These are phyloP conservation scores for Ahaetulla prasina DNA, from an alignment of 2,113 vertebrate genomes.

Conservation along the genomic window DNA sequence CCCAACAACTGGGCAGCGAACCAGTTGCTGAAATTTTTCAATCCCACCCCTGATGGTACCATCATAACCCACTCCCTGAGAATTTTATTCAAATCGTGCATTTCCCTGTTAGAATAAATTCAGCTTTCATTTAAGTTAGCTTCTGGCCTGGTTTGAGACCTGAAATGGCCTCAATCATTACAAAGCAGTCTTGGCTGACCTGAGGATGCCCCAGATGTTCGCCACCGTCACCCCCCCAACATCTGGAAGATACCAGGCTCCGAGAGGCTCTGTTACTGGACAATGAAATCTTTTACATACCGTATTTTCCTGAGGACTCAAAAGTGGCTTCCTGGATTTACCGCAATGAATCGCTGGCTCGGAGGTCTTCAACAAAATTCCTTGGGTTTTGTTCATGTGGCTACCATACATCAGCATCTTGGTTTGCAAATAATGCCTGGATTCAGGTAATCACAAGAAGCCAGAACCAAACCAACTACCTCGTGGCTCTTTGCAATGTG, in stretches of 20 bases:
- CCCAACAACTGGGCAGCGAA: too few relatives aligned
- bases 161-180: background rate
- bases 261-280: background rate
- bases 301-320: background rate
- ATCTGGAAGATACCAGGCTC: background rate
- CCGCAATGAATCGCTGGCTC: background rate
- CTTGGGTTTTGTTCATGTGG: background rate
- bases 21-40: too few relatives aligned
- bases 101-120: background rate
- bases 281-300: background rate
- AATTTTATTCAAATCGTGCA: background rate
- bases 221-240: background rate
- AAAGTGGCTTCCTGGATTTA: background rate
- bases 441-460: background rate
- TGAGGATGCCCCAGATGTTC: background rate
- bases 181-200: background rate
- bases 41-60: background rate
- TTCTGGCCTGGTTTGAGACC: background rate
- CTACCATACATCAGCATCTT: background rate
- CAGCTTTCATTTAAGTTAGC: background rate
- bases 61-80: background rate
- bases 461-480: background rate
- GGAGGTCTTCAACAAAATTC: background rate
- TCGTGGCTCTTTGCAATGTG: background rate
- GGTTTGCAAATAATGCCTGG: background rate